Evolutionary conservation across 2,797 vertebrate species (phyloP).

Genomic region (Enteromius viviparus): DNA sequence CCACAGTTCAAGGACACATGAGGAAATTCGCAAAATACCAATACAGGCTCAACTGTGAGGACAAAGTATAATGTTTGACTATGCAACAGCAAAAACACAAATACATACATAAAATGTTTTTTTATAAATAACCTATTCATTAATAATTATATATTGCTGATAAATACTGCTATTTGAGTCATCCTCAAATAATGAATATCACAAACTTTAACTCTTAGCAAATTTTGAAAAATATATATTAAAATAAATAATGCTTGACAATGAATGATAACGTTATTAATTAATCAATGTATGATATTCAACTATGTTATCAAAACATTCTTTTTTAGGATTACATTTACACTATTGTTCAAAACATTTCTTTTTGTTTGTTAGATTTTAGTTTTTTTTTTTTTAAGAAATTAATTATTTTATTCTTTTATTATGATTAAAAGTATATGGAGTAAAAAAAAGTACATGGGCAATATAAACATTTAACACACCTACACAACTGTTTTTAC

Average conservation of each 20-base stretch:
- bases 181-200: not conserved
- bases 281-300: not conserved
- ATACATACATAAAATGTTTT: not conserved
- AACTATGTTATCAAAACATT: not conserved
- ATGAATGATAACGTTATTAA: not conserved
- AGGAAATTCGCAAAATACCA: conserved; percentile 16
- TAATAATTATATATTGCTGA: not conserved
- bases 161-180: not conserved
- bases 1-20: conserved; percentile 43
- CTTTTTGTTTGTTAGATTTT: not conserved
- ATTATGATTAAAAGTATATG: not conserved
- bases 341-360: not conserved
- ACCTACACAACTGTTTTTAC: not conserved
- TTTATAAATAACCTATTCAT: not conserved
- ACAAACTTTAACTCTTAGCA: not conserved
- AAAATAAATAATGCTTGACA: not conserved
- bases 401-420: not conserved
- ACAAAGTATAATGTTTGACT: not conserved
- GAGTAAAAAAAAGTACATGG: not conserved
- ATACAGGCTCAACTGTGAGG: not conserved
- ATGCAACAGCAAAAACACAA: not conserved
- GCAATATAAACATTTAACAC: not conserved
- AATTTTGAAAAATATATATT: not conserved
- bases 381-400: not conserved
- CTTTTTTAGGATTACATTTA: not conserved